Conservation (phyloP, 2,113 vertebrate species). For the Thalassarche chlororhynchos region DNA sequence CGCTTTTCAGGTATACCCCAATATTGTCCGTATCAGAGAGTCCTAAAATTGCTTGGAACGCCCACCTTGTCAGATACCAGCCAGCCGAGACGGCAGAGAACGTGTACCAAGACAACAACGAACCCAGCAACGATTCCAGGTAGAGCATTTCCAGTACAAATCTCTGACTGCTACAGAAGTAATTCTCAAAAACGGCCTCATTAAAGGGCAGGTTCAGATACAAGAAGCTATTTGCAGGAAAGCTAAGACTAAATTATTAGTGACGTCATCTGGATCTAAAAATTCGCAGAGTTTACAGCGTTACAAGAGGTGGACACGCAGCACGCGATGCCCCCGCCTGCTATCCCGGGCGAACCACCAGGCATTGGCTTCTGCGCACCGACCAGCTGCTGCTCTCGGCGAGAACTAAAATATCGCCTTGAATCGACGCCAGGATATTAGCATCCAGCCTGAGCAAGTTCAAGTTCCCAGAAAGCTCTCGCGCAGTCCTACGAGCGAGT, state of each 20-base stretch:
- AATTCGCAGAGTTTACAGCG: not conserved
- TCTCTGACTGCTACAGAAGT: not conserved
- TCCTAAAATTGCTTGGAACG: not conserved
- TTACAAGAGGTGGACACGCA: not conserved
- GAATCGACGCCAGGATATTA: not conserved
- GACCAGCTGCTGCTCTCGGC: slow-evolving; percentile 23
- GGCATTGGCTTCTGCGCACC: not conserved
- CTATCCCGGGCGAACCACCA: accelerated
- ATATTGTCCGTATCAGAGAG: accelerated
- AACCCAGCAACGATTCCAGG: not conserved
- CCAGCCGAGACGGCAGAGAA: not conserved
- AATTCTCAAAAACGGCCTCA: not conserved
- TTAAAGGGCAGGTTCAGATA: not conserved
- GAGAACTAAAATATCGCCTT: not conserved
- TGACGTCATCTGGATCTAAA: not conserved
- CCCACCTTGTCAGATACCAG: not conserved
- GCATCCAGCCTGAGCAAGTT: not conserved
- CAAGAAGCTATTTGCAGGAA: not conserved
- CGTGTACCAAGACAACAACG: not conserved
- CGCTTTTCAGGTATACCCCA: not conserved
- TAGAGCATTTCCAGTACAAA: not conserved
- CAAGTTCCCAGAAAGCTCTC: not conserved
- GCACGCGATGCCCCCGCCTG: not conserved
- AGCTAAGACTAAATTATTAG: not conserved
- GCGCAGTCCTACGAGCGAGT: not conserved